These are phyloP conservation scores for Thripadectes ignobilis DNA, from an alignment of 2,797 vertebrate species.

Conservation along the genomic window DNA sequence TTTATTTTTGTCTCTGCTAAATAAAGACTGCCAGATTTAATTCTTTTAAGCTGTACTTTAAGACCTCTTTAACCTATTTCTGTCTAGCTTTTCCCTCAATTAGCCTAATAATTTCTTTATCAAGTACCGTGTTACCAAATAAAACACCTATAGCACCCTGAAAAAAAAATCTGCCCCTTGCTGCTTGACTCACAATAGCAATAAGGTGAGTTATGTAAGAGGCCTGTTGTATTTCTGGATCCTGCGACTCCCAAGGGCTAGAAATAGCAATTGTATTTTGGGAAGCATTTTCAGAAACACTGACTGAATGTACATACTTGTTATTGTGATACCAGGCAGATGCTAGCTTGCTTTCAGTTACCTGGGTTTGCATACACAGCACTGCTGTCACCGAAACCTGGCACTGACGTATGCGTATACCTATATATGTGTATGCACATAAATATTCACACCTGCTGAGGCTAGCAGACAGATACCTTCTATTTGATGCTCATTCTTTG, in stretches of 20 bases:
- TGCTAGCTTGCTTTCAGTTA: neutral
- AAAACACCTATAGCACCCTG: slow-evolving; percentile 17
- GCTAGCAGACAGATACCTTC: neutral
- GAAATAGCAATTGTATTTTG: slow-evolving; percentile 55
- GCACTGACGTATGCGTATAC: neutral
- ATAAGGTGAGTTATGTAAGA: slow-evolving; percentile 53
- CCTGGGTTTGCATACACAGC: neutral
- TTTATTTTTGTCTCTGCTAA: slow-evolving; percentile 64
- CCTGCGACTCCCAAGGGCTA: neutral
- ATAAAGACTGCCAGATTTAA: slow-evolving; percentile 57
- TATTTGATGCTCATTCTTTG: neutral
- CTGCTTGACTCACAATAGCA: neutral
- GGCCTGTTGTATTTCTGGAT: slow-evolving; percentile 32
- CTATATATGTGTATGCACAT: fast-evolving
- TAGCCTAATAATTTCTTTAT: slow-evolving; percentile 67
- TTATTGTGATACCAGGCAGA: slow-evolving; percentile 17
- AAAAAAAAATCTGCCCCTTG: neutral
- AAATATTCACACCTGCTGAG: neutral
- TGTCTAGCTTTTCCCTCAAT: slow-evolving; percentile 60
- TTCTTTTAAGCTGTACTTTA: slow-evolving; percentile 57
- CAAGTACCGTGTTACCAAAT: slow-evolving; percentile 31
- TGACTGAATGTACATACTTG: neutral
- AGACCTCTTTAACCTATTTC: slow-evolving; percentile 68
- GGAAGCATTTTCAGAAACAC: slow-evolving; percentile 46
- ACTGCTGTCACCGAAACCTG: neutral